phyloP scores from a whole-genome alignment of 2,888 invertebrate species.

The Monochamus alternatus region DNA sequence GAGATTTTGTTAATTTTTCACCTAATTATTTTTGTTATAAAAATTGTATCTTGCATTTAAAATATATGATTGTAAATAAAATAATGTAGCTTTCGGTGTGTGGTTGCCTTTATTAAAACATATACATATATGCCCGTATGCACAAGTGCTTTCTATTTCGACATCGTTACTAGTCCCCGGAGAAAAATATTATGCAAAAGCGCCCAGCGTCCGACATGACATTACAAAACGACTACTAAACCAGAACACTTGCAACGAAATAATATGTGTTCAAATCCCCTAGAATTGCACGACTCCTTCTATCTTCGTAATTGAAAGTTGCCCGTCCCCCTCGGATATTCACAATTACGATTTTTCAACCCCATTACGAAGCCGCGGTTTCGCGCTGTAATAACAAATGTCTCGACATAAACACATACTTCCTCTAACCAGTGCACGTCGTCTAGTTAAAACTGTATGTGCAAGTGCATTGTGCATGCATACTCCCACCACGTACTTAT shows the following conservation, averaged over 20 bases:
- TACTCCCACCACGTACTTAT: constrained; percentile 45
- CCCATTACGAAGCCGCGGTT: constrained; percentile 15
- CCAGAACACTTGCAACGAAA: neutral
- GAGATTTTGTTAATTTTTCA: too few species aligned
- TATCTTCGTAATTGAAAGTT: constrained; percentile 19
- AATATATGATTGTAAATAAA: too few species aligned
- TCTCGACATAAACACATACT: constrained; percentile 44
- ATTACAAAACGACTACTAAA: constrained; percentile 4
- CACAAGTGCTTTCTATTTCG: neutral
- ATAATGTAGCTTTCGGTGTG: too few species aligned
- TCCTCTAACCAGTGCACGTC: constrained; percentile 34
- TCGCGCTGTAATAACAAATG: constrained; percentile 37
- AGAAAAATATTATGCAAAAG: neutral
- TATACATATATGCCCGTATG: neutral
- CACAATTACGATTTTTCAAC: constrained; percentile 23
- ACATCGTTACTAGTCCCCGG: neutral
- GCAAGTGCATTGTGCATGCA: too few species aligned
- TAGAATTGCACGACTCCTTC: constrained; percentile 6
- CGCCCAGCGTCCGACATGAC: neutral
- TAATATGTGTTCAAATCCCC: neutral
- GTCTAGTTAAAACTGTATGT: constrained; percentile 22
- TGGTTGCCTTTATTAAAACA: neutral
- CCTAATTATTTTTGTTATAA: too few species aligned
- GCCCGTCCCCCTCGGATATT: constrained; percentile 5
- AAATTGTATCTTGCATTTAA: too few species aligned